Evolutionary conservation across 2,113 vertebrate genomes (phyloP).

Genomic region (Bubo scandiacus): DNA sequence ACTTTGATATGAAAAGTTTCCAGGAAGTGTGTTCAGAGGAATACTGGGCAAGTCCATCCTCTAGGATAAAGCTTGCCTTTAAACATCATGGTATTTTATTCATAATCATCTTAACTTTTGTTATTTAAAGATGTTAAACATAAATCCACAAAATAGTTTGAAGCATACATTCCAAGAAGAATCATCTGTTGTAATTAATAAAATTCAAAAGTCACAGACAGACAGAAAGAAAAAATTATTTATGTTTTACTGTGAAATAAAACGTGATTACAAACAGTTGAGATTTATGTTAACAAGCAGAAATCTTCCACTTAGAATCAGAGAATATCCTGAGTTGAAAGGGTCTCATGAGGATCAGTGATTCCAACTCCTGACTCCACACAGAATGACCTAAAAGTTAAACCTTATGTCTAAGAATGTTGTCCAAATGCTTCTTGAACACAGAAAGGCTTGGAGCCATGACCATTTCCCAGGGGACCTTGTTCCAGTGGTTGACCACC

Average conservation of each 20-base stretch:
- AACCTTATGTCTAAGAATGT: neutral
- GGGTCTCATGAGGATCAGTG: neutral
- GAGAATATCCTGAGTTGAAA: neutral
- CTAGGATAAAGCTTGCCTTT: neutral
- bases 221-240: neutral
- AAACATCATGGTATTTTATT: neutral
- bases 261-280: neutral
- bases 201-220: neutral
- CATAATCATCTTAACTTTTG: neutral
- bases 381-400: neutral
- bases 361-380: neutral
- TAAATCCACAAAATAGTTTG: neutral
- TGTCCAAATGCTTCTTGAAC: neutral
- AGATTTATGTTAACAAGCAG: neutral
- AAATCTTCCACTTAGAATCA: neutral
- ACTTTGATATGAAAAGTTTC: neutral
- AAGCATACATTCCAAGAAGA: neutral
- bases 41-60: neutral
- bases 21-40: neutral
- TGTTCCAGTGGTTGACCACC: neutral
- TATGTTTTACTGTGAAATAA: neutral
- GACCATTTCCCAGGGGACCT: rapidly evolving
- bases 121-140: neutral
- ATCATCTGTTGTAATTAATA: neutral
- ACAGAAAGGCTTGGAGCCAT: neutral